Conservation (phyloP, 2,113 vertebrate species). For the Nanger granti region DNA sequence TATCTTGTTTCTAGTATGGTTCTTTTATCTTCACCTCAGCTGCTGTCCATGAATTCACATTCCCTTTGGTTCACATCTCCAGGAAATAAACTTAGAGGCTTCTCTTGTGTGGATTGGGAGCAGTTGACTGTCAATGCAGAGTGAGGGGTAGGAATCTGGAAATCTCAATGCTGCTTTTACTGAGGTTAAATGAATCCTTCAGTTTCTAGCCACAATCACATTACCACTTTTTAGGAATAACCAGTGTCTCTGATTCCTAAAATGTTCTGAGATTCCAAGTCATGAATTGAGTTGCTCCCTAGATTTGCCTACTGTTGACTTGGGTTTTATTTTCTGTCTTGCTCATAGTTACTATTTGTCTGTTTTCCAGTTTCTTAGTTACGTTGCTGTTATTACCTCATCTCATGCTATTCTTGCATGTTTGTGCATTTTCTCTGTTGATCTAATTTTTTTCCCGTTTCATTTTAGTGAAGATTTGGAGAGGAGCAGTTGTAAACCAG, state of each 20-base stretch:
- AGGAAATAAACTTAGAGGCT: not conserved
- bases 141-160: not conserved
- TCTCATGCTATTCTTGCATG: not conserved
- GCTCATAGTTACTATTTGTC: not conserved
- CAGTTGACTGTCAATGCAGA: not conserved
- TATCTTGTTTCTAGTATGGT: not conserved
- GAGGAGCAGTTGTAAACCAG: not conserved
- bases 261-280: not conserved
- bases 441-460: not conserved
- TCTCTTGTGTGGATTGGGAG: not conserved
- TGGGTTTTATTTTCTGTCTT: not conserved
- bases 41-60: not conserved
- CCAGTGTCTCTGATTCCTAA: not conserved
- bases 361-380: not conserved
- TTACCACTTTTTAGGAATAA: not conserved
- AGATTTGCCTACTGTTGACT: not conserved
- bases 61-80: not conserved
- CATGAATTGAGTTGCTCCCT: not conserved
- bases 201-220: not conserved
- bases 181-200: not conserved
- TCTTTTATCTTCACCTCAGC: not conserved
- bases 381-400: not conserved
- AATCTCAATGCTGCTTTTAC: not conserved
- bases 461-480: not conserved
- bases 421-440: not conserved